Conservation (phyloP, 2,888 invertebrate genomes). For the Phortica magna region DNA sequence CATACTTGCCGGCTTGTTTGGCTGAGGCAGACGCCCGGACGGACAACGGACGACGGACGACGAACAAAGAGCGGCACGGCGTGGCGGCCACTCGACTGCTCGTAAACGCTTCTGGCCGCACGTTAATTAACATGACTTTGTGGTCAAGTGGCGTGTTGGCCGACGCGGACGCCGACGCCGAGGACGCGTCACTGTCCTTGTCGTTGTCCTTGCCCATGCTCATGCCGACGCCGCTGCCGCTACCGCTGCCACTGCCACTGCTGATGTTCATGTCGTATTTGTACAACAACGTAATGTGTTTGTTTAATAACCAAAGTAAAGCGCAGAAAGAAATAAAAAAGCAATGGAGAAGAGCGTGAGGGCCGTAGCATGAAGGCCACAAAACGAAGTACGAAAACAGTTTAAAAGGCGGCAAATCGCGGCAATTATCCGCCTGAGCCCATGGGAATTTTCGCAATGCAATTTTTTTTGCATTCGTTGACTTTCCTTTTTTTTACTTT, state of each 20-base stretch:
- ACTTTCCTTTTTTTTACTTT: constrained; percentile 18
- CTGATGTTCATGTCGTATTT: constrained; percentile 50
- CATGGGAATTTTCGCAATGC: constrained; percentile 44
- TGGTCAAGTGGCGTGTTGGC: constrained; percentile 55
- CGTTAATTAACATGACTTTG: constrained; percentile 73
- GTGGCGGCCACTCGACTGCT: neutral
- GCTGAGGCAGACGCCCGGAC: neutral
- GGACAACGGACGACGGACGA: neutral
- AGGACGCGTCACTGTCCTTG: constrained; percentile 30
- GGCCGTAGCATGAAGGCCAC: neutral
- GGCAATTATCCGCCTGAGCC: constrained; percentile 61
- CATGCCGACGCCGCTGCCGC: constrained; percentile 35
- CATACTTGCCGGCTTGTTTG: constrained; percentile 22
- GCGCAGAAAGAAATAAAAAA: constrained; percentile 21
- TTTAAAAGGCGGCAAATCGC: constrained; percentile 68
- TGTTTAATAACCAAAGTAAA: constrained; percentile 58
- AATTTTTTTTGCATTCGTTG: constrained; percentile 17
- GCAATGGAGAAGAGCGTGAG: constrained; percentile 31
- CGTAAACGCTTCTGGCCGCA: constrained; percentile 54
- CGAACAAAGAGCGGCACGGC: neutral
- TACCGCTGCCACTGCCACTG: constrained; percentile 37
- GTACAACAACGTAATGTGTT: constrained; percentile 67
- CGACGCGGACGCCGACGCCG: constrained; percentile 39
- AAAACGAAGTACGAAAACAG: constrained; percentile 53
- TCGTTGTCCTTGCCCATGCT: constrained; percentile 44